Evolutionary conservation across 2,888 invertebrate genomes (phyloP), one percentile per base, ranked within the genome.

Genomic region (Eupithecia centaureata): DNA sequence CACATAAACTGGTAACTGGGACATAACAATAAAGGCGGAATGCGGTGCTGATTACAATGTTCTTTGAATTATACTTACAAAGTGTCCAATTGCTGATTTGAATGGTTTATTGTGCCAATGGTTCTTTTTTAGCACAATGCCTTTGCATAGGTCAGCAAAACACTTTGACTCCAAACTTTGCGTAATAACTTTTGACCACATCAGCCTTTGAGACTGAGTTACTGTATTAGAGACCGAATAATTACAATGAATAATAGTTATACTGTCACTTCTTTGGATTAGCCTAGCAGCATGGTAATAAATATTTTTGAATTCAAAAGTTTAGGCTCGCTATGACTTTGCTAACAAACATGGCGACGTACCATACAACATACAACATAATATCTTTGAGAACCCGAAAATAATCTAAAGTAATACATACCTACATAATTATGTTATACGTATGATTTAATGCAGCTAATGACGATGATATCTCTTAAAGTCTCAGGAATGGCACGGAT

Each of bases 1-100:
- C 64, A 52, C 64, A 64, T 68, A 64, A 68, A 68, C 61, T 58
- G 61, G 60, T 25, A 68, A 64, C 68, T 64, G 32, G 68, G 57
- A 51, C 68, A 38, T 64, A 61, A 61, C 56, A 60, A 67, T 63
- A 67, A 63, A 67, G 27, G 0, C 32, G 18, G 32, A 57, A 52
- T 52, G 52, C 27, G 28, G 12, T 32, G 12, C 56, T 57, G 57
- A 57, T 57, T 57, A 57, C 57, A 57, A 57, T 57, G 57, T 57
- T 57, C 57, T 22, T 57, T 57, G 57, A 57, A 33, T 22, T 32
- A 47, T 32, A 13, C 57, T 30, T 57, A 32, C 57, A 57, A 57
- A 57, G 30, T 57, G 18, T 18, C n/a, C 5, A 27, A 27, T 52
- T 52, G 52, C 15, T 28, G 56, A 30, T 56, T 57, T 32, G 15